Conservation (phyloP, 2,113 vertebrate genomes). For the Elephantulus edwardii region DNA sequence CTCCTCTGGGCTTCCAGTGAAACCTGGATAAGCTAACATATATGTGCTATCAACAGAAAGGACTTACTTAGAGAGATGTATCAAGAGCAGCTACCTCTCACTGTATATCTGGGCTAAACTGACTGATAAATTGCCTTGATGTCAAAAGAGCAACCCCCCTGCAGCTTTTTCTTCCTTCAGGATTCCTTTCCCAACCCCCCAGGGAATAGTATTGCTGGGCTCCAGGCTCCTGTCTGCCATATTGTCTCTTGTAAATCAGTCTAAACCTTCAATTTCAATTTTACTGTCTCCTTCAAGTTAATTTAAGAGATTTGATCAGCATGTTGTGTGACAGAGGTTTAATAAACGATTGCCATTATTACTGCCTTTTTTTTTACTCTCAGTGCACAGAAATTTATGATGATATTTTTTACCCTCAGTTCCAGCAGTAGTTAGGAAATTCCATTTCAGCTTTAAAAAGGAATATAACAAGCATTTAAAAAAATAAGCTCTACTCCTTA, state of each 20-base stretch:
- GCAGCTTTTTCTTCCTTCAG: background rate
- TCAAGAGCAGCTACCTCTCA: background rate
- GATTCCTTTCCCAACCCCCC: background rate
- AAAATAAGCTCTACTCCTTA: background rate
- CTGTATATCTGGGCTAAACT: background rate
- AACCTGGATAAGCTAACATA: background rate
- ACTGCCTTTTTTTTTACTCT: slow-evolving; percentile 57
- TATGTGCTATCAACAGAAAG: background rate
- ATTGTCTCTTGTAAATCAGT: background rate
- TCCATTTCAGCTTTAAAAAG: slow-evolving; percentile 23
- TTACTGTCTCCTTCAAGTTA: background rate
- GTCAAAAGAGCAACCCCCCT: background rate
- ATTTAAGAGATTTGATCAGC: slow-evolving; percentile 45
- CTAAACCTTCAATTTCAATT: background rate
- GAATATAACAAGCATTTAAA: background rate
- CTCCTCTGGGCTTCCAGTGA: background rate
- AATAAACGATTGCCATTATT: slow-evolving; percentile 56
- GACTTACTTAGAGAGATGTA: background rate
- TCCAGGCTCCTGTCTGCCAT: background rate
- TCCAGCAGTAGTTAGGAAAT: slow-evolving; percentile 3
- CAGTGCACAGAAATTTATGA: slow-evolving; percentile 25
- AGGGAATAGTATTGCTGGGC: background rate
- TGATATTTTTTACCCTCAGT: background rate
- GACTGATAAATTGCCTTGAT: background rate
- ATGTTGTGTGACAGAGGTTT: slow-evolving; percentile 27